Conservation (phyloP, 1,140 invertebrate species). For the Phortica variegata region DNA sequence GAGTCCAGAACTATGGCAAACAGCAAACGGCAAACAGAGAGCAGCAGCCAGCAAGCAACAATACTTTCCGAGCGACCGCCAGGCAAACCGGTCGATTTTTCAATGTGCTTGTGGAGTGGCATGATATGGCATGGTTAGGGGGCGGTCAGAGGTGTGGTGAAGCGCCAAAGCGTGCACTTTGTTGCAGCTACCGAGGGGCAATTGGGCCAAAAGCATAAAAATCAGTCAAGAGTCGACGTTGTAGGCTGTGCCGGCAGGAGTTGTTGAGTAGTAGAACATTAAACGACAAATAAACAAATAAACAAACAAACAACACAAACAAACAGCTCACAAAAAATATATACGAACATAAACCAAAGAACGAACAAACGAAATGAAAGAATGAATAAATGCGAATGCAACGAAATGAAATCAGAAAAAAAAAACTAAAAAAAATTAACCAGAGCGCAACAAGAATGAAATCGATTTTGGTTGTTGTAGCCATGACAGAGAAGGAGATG, state of each 20-base stretch:
- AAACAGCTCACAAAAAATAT: too few relatives aligned
- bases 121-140: too few relatives aligned
- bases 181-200: conserved; percentile 27
- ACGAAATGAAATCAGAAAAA: conserved; percentile 4
- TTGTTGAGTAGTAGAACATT: conserved; percentile 31
- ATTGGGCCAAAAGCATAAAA: conserved; percentile 54
- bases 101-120: too few relatives aligned
- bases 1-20: too few relatives aligned
- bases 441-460: too few relatives aligned
- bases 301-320: conserved; percentile 15
- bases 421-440: conserved; percentile 13
- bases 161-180: background rate
- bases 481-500: too few relatives aligned
- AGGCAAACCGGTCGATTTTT: too few relatives aligned
- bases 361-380: background rate
- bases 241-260: conserved; percentile 1
- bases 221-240: conserved; percentile 49
- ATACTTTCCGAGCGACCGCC: too few relatives aligned
- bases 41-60: too few relatives aligned
- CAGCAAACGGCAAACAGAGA: too few relatives aligned
- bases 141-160: too few relatives aligned
- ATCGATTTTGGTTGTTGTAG: too few relatives aligned
- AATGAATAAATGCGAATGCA: background rate
- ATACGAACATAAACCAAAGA: conserved; percentile 24
- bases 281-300: conserved; percentile 49